A percentile compares a stretch with the other conserved stretches of the same genome.
These are phyloP conservation scores for Callopanchax toddi DNA, from an alignment of 2,113 vertebrate species.

Conservation along the genomic window DNA sequence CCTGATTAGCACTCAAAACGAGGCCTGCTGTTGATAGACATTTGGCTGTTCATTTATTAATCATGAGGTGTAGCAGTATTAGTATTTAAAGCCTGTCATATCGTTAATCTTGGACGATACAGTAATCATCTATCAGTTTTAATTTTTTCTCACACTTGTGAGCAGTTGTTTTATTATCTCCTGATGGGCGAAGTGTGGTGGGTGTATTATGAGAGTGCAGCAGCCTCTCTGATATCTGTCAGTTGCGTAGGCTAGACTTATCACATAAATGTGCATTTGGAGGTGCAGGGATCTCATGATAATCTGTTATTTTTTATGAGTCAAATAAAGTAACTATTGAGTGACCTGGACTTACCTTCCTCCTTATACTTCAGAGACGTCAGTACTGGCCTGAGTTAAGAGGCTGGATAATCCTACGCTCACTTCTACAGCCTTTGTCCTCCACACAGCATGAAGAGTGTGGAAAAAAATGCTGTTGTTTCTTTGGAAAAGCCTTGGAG, in stretches of 20 bases:
- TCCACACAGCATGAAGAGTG: background rate
- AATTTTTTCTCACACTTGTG: background rate
- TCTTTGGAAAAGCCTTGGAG: background rate
- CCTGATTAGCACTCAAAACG: background rate
- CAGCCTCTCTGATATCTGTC: conserved; percentile 10
- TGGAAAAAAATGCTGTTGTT: background rate
- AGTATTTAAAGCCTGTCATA: conserved; percentile 4
- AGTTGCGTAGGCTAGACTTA: conserved; percentile 12
- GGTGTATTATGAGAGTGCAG: conserved; percentile 5
- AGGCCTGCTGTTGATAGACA: background rate
- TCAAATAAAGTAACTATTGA: conserved; percentile 1
- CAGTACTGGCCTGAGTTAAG: background rate
- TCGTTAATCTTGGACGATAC: background rate
- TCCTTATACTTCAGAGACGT: conserved; percentile 23
- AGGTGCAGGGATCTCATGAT: conserved; percentile 19
- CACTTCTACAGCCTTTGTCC: background rate
- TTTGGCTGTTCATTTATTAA: background rate
- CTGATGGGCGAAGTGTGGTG: background rate
- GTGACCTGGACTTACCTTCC: conserved; percentile 19
- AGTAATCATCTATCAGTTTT: conserved; percentile 11
- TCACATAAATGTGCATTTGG: conserved; percentile 15
- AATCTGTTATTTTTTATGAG: background rate
- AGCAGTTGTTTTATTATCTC: conserved; percentile 8
- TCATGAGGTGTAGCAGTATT: background rate
- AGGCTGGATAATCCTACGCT: conserved; percentile 21